Evolutionary conservation across 2,888 invertebrate genomes (phyloP), one percentile per base, ranked within the genome.

Genomic region (Tinea trinotella): DNA sequence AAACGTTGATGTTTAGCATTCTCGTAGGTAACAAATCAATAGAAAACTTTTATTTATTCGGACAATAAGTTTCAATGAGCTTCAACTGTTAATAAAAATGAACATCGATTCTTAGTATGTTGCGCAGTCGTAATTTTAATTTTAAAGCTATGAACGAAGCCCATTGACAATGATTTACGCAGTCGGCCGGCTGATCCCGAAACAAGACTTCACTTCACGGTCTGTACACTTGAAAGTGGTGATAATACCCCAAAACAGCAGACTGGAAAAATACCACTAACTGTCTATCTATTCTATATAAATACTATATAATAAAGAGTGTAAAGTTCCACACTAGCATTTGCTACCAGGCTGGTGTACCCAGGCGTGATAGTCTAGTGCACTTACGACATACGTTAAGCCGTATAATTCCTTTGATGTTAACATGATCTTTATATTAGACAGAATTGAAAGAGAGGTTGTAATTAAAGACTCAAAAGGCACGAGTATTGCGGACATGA

Each of bases 381-480:
- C 15, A 19, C 46, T 46, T 46, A n/a, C 10, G n/a, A 9, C 18
- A 19, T 46, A 17, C 40, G 46, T 19, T 6, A 4, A 19, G n/a
- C 19, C 19, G 17, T 46, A 17, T 40, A 13, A 40, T 30, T 46
- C 46, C 46, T 46, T 46, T 46, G 46, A 46, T 15, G 17, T 46
- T 3, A 15, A 40, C 15, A 19, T 12, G 13, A 40, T 46, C 46
- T 46, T 46, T 46, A 46, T 46, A 46, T 46, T 19, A 17, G 17
- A 46, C 46, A 46, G 46, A 19, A 46, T 46, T 46, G 46, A 46
- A 46, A 46, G 46, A 46, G 46, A 46, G 46, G 18, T 17, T 46
- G 46, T 46, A 46, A 46, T 46, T 46, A 19, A 10, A 46, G 46
- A 19, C 7, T 19, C 46, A 46, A 46, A 46, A 46, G 46, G 46